Conservation (phyloP, 2,888 invertebrate genomes). For the Uloborus plumipes region DNA sequence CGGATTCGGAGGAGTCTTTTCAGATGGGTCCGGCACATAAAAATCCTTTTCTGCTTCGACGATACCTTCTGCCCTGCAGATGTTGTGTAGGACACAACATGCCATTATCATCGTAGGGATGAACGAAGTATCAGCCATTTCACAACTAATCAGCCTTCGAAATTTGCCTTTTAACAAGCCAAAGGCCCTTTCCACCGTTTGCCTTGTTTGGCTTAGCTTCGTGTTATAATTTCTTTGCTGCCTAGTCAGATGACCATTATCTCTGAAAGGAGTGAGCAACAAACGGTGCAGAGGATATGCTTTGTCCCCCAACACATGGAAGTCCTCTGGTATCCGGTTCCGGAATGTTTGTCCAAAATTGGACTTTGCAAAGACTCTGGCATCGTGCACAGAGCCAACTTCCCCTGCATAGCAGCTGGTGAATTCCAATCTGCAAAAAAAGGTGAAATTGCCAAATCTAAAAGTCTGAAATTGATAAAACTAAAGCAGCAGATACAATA, state of each 20-base stretch:
- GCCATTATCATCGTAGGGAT: background rate
- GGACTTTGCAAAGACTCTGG: slow-evolving; percentile 63
- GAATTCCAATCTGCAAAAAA: slow-evolving; percentile 27
- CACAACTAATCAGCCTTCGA: background rate
- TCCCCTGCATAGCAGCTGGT: slow-evolving; percentile 60
- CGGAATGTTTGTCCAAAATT: slow-evolving; percentile 26
- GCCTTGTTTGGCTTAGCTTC: slow-evolving; percentile 9
- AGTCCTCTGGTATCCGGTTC: background rate
- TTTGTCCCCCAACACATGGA: slow-evolving; percentile 50
- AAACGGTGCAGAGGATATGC: slow-evolving; percentile 57
- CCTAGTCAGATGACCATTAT: slow-evolving; percentile 49
- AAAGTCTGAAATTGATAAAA: too few species aligned
- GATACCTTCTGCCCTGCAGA: background rate
- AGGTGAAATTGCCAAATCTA: background rate
- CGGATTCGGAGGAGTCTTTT: too few species aligned
- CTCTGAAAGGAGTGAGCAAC: slow-evolving; percentile 60
- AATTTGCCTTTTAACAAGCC: slow-evolving; percentile 35
- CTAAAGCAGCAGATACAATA: background rate
- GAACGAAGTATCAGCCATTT: background rate
- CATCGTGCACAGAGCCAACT: slow-evolving; percentile 66
- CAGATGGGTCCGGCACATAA: background rate
- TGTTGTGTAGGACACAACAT: background rate
- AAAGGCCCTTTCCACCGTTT: slow-evolving; percentile 59
- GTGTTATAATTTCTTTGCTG: slow-evolving; percentile 53
- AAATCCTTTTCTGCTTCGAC: too few species aligned